Evolutionary conservation across 1,140 invertebrate genomes (phyloP), one percentile per base, ranked within the genome.

Genomic region (Bombus difficillimus): DNA sequence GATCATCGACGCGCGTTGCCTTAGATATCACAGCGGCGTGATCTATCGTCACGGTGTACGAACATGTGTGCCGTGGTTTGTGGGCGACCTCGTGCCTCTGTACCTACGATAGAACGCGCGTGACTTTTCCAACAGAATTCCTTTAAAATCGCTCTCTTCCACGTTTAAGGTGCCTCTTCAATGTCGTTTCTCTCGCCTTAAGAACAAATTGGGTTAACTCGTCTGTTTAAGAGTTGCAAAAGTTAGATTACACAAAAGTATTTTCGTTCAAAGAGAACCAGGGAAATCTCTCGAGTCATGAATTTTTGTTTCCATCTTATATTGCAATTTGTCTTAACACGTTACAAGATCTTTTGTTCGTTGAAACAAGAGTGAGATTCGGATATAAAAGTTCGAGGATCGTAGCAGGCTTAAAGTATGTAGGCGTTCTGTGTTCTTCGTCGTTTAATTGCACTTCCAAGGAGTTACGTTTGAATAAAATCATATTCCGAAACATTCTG

Each of bases 1-100:
- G 41, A 66, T 71, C 32, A 66, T 82, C 37, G 73, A 25, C 69
- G 41, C 78, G 62, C 76, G 59, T 83, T 73, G 47, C 53, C 41
- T 64, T 72, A 68, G 83, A 83, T 87, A 94, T 94, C 94, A 82
- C 72, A 39, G 85, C 85, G 88, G 82, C 84, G 82, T 86, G 86
- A 94, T 94, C 92, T 92, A 82, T 57, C 89, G 93, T 95, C 91
- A 95, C 94, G 93, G 91, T 94, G 81, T 59, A 90, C 90, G 94
- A 91, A 87, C 92, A 94, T 93, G 91, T 94, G 90, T 95, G 94
- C 91, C 94, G 86, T 88, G 89, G 90, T 88, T 92, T 88, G 82
- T 90, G 78, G 85, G 83, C 91, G 90, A 91, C 91, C 92, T 94
- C 93, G 82, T 87, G 75, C 78, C 74, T 69, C 32, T 41, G 68